phyloP scores from a whole-genome alignment of 2,888 invertebrate genomes.

The Ormyrus rosae region DNA sequence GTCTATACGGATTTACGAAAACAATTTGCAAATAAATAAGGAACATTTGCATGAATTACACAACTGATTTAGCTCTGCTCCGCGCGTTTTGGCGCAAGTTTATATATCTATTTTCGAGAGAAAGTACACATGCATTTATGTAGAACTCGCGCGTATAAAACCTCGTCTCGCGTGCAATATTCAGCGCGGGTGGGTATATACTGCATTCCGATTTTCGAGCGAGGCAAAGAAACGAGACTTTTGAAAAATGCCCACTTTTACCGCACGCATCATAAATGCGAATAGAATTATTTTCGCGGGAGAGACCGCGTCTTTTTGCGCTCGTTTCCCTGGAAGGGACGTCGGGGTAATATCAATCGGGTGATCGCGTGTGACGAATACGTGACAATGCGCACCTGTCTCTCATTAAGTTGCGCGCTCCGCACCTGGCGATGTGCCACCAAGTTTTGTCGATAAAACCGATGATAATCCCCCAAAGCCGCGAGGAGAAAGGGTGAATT shows the following conservation, averaged over 20 bases:
- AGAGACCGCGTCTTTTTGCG: not conserved
- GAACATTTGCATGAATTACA: too few relatives aligned
- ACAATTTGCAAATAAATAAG: too few relatives aligned
- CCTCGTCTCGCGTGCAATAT: too few relatives aligned
- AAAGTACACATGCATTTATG: too few relatives aligned
- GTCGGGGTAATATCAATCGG: not conserved
- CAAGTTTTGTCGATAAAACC: slow-evolving; percentile 43
- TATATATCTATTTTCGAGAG: too few relatives aligned
- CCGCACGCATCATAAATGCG: too few relatives aligned
- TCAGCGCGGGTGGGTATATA: too few relatives aligned
- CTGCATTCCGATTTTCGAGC: not conserved
- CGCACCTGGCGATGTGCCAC: slow-evolving; percentile 25
- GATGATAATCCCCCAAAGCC: not conserved
- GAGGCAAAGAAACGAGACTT: not conserved
- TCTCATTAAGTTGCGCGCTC: slow-evolving; percentile 14
- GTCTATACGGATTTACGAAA: too few relatives aligned
- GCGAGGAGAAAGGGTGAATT: not conserved
- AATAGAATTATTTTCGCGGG: too few relatives aligned
- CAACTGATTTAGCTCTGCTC: too few relatives aligned
- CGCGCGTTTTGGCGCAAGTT: too few relatives aligned
- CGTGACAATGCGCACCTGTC: slow-evolving; percentile 24
- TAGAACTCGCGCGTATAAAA: too few relatives aligned
- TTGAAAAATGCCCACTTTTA: not conserved
- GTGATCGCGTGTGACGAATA: slow-evolving; percentile 13
- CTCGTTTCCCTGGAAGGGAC: not conserved